These are phyloP conservation scores for Endomychus coccineus DNA, from an alignment of 2,888 invertebrate genomes.

Conservation along the genomic window DNA sequence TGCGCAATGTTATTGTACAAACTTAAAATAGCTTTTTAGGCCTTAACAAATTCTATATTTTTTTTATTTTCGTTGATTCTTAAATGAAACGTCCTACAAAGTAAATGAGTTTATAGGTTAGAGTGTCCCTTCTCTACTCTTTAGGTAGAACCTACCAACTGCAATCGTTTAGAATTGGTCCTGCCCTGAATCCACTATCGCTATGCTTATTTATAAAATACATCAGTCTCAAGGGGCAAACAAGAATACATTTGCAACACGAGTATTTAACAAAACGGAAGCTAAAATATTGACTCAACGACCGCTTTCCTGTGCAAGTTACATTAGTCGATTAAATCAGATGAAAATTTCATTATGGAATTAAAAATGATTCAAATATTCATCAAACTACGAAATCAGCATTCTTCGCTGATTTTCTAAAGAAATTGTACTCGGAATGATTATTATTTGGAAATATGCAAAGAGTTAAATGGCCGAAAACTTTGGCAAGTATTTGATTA, in stretches of 20 bases:
- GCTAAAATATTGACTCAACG: too few relatives aligned
- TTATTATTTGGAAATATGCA: too few relatives aligned
- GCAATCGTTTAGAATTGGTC: conserved; percentile 26
- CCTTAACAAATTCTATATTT: not conserved
- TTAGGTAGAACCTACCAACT: conserved; percentile 12
- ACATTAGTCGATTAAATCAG: too few relatives aligned
- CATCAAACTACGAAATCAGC: too few relatives aligned
- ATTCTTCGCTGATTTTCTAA: too few relatives aligned
- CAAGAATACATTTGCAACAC: conserved; percentile 39
- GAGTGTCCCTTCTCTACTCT: conserved; percentile 20
- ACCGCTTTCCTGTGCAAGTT: too few relatives aligned
- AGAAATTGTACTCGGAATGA: too few relatives aligned
- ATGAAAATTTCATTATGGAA: too few relatives aligned
- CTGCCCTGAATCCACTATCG: conserved; percentile 27
- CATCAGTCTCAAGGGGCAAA: conserved; percentile 47
- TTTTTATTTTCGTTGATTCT: conserved; percentile 5
- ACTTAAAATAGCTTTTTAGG: not conserved
- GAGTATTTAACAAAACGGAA: conserved; percentile 37
- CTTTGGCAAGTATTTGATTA: too few relatives aligned
- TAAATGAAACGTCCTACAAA: conserved; percentile 4
- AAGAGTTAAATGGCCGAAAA: too few relatives aligned
- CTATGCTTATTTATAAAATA: conserved; percentile 33
- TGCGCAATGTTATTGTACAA: too few relatives aligned
- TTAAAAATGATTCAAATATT: too few relatives aligned
- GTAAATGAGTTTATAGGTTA: conserved; percentile 17